Evolutionary conservation across 2,888 invertebrate genomes (phyloP), one percentile per base, ranked within the genome.

Genomic region (Spilosoma lubricipeda): DNA sequence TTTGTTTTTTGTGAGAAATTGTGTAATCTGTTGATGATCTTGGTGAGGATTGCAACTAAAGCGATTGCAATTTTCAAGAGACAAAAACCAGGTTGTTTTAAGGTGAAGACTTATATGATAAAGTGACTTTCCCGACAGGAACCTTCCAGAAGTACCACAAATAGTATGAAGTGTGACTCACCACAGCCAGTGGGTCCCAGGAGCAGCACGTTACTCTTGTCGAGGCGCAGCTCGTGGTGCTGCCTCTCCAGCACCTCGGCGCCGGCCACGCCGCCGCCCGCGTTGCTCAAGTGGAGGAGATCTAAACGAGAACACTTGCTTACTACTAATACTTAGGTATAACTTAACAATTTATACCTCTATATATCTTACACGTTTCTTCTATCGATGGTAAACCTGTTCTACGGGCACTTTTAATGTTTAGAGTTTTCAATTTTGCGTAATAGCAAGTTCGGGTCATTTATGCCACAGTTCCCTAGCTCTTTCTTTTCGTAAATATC

Each of bases 101-200:
- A n/a, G n/a, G n/a, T n/a, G n/a, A n/a, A n/a, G n/a, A n/a, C n/a
- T n/a, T n/a, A n/a, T n/a, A n/a, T n/a, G n/a, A n/a, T n/a, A n/a
- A n/a, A n/a, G n/a, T n/a, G n/a, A n/a, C 45, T 45, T 45, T 45
- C 4, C 45, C 4, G 15, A 13, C 45, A 45, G 15, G 13, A 45
- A 45, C 18, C 15, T 0, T 45, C 45, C 18, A 45, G 0, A 7
- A 36, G 36, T 7, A 36, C 36, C 5, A 36, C 5, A 36, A 36
- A 36, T 36, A 36, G 36, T 36, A 56, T 56, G 0, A 15, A 15
- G 30, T 63, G 30, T 63, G 20, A 86, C 91, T 97, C 96, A 94
- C 99, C 99, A 87, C 99, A 99, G 72, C 99, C 99, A 1, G 99
- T 99, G 30, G 99, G 99, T 15, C 99, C 99, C 71, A 99, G 95